Base-by-base conservation (phyloP, 1,140 invertebrate genomes). In the Aethina tumida region DNA sequence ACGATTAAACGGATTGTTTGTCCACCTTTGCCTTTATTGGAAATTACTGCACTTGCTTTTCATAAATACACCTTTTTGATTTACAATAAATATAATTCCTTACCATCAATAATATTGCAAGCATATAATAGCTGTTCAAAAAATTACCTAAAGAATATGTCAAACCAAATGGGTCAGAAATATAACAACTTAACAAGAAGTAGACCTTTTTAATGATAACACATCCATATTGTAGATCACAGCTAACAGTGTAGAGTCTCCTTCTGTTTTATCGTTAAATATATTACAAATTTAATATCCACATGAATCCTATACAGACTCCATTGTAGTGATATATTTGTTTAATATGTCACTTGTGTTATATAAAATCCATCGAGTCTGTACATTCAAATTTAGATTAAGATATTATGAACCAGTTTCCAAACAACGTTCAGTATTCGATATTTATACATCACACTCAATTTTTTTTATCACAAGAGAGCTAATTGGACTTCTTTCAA, bases 161-260 rank as follows among this genome's bases (percentile, higher is more conserved):
- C 21, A n/a, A 26, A 10, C 8, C 26, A 26, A 37, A 35, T 33
- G 22, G 8, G 9, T 33, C 15, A 20, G 19, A 18, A 9, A 8
- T 33, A 10, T 9, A 8, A 35, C 7, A 35, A 9, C 12, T 35
- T 25, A 35, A 24, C 27, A 35, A 33, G 21, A 15, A 40, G 32
- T 45, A 45, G 37, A 45, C 45, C 35, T 34, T 42, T 43, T 33
- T 37, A 32, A 44, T 38, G 38, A 47, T 47, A 47, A 49, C 18
- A 44, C 39, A 45, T 50, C 41, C 47, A 47, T 47, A 50, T 50
- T 47, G 47, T 50, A 50, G 47, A 50, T 50, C 47, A 50, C 47
- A 50, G 47, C 44, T 50, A 50, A 41, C 41, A 45, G 47, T 50
- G 47, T 47, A 49, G 43, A 45, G 39, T 50, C 43, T 42, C 44